Evolutionary conservation across 2,797 vertebrate species (phyloP).

Genomic region (Pristis pectinata): DNA sequence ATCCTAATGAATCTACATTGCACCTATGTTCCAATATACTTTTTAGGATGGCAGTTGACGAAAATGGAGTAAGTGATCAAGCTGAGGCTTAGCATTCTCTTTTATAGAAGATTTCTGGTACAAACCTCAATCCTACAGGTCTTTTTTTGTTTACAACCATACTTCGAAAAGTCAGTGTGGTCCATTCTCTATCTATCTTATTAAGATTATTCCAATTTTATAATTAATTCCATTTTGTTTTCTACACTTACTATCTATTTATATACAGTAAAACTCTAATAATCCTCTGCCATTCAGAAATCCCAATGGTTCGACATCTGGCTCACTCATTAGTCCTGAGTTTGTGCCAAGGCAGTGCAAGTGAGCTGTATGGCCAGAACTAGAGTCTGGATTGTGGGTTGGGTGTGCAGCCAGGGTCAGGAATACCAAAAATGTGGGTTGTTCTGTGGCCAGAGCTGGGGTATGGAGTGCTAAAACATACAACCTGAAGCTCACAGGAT

Average conservation of each 20-base stretch:
- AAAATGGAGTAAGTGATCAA: not conserved
- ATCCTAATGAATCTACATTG: not conserved
- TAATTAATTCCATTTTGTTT: not conserved
- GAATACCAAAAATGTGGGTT: no score
- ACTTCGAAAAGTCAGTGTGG: not conserved
- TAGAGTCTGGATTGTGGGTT: no score
- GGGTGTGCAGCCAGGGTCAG: no score
- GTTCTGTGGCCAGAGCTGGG: no score
- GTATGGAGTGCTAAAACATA: no score
- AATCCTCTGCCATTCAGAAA: no score
- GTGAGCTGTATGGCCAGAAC: no score
- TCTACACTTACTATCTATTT: not conserved
- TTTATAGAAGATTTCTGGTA: not conserved
- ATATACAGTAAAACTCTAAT: no score
- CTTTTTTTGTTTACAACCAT: not conserved
- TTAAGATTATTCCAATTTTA: not conserved
- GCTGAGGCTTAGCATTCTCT: not conserved
- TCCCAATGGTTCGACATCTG: no score
- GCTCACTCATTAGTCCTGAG: no score
- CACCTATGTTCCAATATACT: not conserved
- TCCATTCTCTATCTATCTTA: not conserved
- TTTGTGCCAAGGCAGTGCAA: no score
- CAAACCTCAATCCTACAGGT: not conserved
- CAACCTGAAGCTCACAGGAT: no score
- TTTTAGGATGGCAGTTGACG: not conserved